Percentiles rank a stretch among this genome's conserved stretches.
These are phyloP conservation scores for Karalla daura DNA, from an alignment of 2,797 vertebrate genomes.

Conservation along the genomic window DNA sequence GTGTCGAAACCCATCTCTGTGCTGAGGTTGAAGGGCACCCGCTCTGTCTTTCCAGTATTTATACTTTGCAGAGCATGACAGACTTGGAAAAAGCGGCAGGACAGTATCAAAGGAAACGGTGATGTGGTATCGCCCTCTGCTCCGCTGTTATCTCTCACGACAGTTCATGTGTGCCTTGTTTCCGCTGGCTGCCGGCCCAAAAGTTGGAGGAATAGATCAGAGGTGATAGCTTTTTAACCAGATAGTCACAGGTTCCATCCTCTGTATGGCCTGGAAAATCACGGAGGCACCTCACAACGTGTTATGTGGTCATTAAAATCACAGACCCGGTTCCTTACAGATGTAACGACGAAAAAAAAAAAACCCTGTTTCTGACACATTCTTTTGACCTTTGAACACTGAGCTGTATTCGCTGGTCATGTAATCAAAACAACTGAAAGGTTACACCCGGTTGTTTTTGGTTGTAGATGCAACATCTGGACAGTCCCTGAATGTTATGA, in stretches of 20 bases:
- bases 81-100: conserved; percentile 1
- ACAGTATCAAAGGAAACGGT: conserved; percentile 2
- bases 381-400: neutral
- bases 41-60: neutral
- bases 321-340: too few species aligned
- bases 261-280: too few species aligned
- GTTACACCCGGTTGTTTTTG: neutral
- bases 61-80: conserved; percentile 20
- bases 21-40: conserved; percentile 26
- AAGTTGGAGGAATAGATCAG: too few species aligned
- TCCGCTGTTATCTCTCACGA: neutral
- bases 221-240: too few species aligned
- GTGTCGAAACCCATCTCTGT: conserved; percentile 44
- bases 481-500: neutral
- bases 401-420: neutral
- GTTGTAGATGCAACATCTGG: neutral
- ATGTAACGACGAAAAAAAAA: too few species aligned
- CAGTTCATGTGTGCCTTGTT: neutral
- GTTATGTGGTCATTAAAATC: too few species aligned
- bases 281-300: too few species aligned
- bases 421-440: neutral
- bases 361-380: too few species aligned
- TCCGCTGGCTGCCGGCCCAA: neutral
- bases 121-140: too few species aligned
- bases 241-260: too few species aligned